Conservation (phyloP, 35 echinoderm and acorn worm species). For the Holothuria glaberrima region DNA sequence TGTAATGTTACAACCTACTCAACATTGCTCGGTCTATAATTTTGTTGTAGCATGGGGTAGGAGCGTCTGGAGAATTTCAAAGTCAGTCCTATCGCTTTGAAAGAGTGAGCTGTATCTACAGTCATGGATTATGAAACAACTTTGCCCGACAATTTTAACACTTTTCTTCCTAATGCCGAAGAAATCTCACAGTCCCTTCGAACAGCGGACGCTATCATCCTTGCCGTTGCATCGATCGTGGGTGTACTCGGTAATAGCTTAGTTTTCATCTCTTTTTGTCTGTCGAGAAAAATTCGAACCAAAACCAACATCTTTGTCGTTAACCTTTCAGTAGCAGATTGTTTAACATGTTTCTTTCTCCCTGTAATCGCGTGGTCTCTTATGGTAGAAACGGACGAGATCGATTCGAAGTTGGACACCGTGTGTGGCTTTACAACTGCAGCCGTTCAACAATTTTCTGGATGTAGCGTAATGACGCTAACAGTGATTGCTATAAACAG, state of each 20-base stretch:
- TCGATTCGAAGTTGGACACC: slow-evolving; percentile 12
- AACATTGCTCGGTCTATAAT: too few relatives aligned
- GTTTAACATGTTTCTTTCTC: slow-evolving; percentile 62
- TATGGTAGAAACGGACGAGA: not conserved
- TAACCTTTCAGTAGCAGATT: slow-evolving; percentile 64
- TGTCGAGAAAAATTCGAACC: slow-evolving; percentile 55
- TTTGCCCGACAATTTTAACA: too few relatives aligned
- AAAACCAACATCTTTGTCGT: slow-evolving; percentile 79
- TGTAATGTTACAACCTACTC: too few relatives aligned
- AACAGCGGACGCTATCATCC: too few relatives aligned
- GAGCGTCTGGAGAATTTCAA: too few relatives aligned
- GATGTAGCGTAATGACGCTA: slow-evolving; percentile 68
- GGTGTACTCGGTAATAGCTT: slow-evolving; percentile 14
- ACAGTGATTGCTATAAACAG: slow-evolving; percentile 68
- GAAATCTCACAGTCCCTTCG: too few relatives aligned
- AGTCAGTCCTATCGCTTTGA: too few relatives aligned
- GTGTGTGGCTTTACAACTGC: slow-evolving; percentile 32
- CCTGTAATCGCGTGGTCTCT: slow-evolving; percentile 56
- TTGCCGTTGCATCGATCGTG: not conserved
- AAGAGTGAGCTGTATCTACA: too few relatives aligned
- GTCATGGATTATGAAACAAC: too few relatives aligned
- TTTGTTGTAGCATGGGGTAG: too few relatives aligned
- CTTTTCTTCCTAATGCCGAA: too few relatives aligned
- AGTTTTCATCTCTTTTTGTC: not conserved
- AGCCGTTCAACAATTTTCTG: slow-evolving; percentile 37